Base-by-base conservation (phyloP, 2,888 invertebrate species). In the Aleiodes testaceus region DNA sequence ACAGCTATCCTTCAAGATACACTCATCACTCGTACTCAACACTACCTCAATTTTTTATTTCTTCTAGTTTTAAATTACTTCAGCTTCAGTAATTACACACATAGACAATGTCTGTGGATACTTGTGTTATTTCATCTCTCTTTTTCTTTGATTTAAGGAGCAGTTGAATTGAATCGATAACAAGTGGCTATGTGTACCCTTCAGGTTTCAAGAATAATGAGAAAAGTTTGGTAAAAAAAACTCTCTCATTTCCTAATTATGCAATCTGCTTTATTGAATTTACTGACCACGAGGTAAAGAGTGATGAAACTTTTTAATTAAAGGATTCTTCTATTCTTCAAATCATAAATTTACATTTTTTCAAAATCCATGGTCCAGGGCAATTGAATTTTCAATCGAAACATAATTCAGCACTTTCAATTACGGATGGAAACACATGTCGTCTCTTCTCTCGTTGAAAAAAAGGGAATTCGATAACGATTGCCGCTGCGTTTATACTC, bases 191-290 rank as follows among this genome's bases (percentile, higher is more conserved):
- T 22, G 6, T 12, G n/a, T 36, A 36, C 26, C 26, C 55, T 55
- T 16, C 12, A 55, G 14, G 12, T 26, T 14, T 16, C 30, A n/a
- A 26, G 55, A 55, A 55, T 55, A 55, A 55, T 55, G 55, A 55
- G 55, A 55, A 55, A 55, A 55, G 14, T 55, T 55, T 14, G 55
- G 18, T 55, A 30, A 30, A 55, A 55, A 30, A 55, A 30, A 26
- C 30, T 53, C 36, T n/a, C 55, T 7, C 30, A 26, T 26, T 30
- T 16, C 26, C 30, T 16, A 55, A 55, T 55, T 55, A 55, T 30
- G 14, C 55, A 14, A n/a, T 55, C 55, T 16, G n/a, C 30, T n/a
- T 30, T n/a, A 55, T 55, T 30, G 30, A 55, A 55, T 55, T 55
- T 11, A 18, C 30, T 55, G 55, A 26, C 26, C 26, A 2, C 36